Conservation (phyloP, 2,797 vertebrate species). For the Masticophis lateralis region DNA sequence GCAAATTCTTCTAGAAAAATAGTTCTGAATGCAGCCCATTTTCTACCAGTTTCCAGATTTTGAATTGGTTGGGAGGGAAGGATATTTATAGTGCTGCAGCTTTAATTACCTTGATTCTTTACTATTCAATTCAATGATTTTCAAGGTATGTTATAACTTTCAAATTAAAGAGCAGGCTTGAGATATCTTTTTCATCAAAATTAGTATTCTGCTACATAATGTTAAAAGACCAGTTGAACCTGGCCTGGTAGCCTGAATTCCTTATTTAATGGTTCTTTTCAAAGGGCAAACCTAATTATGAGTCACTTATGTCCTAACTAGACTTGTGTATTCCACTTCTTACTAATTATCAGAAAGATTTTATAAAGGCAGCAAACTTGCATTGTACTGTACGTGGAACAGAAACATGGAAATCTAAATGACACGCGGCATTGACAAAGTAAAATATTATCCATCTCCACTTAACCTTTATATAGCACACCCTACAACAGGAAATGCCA, state of each 20-base stretch:
- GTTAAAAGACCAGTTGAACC: background rate
- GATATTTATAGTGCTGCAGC: background rate
- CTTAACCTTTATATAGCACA: background rate
- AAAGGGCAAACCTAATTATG: background rate
- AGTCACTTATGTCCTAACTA: background rate
- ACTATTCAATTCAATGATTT: background rate
- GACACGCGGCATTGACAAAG: background rate
- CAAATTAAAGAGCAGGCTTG: background rate
- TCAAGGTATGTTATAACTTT: background rate
- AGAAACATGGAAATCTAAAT: background rate
- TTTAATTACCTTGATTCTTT: background rate
- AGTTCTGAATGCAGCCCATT: background rate
- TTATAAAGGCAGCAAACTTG: background rate
- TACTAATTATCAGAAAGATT: background rate
- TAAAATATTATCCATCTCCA: background rate
- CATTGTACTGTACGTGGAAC: background rate
- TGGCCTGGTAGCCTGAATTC: background rate
- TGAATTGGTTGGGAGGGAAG: background rate
- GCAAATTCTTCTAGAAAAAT: background rate
- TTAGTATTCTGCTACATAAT: background rate
- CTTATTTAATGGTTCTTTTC: background rate
- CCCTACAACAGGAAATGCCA: background rate
- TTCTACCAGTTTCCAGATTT: background rate
- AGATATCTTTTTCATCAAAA: background rate
- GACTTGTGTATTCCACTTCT: background rate